These are phyloP conservation scores for Tadarida brasiliensis DNA, from an alignment of 2,797 vertebrate species.

Conservation along the genomic window DNA sequence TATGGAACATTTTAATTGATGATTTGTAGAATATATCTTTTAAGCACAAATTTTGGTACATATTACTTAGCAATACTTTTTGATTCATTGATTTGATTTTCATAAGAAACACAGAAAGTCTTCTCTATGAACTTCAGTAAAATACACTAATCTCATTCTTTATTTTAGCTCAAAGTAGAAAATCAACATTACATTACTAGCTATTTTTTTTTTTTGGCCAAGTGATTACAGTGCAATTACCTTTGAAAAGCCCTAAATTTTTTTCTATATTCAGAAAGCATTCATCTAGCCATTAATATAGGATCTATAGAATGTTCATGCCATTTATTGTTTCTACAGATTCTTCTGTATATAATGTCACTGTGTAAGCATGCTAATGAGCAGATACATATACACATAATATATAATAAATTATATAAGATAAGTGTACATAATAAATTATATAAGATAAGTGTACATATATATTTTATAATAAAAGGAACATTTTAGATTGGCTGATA, in stretches of 20 bases:
- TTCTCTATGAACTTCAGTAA: background rate
- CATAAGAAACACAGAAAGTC: background rate
- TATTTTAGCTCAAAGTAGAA: background rate
- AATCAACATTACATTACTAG: background rate
- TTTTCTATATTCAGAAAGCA: background rate
- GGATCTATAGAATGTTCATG: background rate
- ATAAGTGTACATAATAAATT: background rate
- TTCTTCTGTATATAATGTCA: background rate
- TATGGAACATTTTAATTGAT: background rate
- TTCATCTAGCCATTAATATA: background rate
- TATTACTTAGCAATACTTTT: background rate
- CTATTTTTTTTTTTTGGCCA: background rate
- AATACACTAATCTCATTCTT: background rate
- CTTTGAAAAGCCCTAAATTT: conserved; percentile 36
- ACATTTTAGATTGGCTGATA: background rate
- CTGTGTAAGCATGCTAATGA: background rate
- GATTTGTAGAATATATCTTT: conserved; percentile 41
- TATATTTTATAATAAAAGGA: background rate
- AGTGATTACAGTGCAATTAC: background rate
- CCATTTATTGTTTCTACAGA: conserved; percentile 18
- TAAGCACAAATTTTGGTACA: background rate
- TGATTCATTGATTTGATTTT: conserved; percentile 16
- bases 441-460: background rate
- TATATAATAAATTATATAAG: background rate
- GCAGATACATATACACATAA: background rate